Conservation (phyloP, 2,797 vertebrate genomes). For the Danio jaintianensis region DNA sequence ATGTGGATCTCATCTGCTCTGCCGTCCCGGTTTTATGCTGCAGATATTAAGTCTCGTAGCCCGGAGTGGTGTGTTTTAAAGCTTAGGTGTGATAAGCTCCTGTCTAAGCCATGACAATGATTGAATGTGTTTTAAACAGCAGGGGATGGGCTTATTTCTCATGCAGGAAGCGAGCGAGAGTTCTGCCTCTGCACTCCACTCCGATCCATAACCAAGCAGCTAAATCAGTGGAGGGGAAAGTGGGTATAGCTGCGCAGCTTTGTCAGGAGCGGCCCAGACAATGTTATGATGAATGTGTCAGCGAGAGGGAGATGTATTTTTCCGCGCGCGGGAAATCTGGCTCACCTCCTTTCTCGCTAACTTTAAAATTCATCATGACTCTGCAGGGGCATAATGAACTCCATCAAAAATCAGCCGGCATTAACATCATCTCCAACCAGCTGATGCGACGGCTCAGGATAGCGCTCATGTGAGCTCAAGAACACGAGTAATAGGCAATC, state of each 20-base stretch:
- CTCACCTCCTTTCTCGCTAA: slow-evolving; percentile 49
- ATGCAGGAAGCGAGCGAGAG: slow-evolving; percentile 44
- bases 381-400: slow-evolving; percentile 52
- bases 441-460: slow-evolving; percentile 42
- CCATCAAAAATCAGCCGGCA: slow-evolving; percentile 51
- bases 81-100: slow-evolving; percentile 53
- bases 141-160: slow-evolving; percentile 53
- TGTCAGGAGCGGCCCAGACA: slow-evolving; percentile 46
- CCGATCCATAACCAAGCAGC: slow-evolving; percentile 45
- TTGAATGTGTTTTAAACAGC: slow-evolving; percentile 52
- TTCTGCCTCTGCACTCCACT: slow-evolving; percentile 42
- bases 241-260: slow-evolving; percentile 42
- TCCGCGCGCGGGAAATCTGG: slow-evolving; percentile 14
- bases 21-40: slow-evolving; percentile 85
- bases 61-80: slow-evolving; percentile 50
- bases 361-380: slow-evolving; percentile 54
- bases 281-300: slow-evolving; percentile 55
- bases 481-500: slow-evolving; percentile 53
- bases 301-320: slow-evolving; percentile 45
- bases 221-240: slow-evolving; percentile 49
- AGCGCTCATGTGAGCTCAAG: slow-evolving; percentile 41
- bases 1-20: slow-evolving; percentile 61
- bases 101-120: slow-evolving; percentile 49
- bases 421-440: slow-evolving; percentile 50
- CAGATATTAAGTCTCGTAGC: slow-evolving; percentile 51